phyloP scores from a whole-genome alignment of 2,888 invertebrate species.

The Drosophila ezoana region DNA sequence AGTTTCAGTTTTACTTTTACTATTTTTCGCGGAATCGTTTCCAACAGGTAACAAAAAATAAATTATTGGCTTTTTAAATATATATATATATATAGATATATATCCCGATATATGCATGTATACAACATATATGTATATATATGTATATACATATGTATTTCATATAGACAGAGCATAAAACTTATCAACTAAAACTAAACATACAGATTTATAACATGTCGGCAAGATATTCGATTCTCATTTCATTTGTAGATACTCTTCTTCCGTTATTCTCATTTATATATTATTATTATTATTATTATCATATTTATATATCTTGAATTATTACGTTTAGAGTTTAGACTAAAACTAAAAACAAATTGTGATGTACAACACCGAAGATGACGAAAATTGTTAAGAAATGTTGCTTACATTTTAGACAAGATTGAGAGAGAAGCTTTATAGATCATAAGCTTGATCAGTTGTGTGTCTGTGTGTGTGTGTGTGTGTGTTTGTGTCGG shows the following conservation, averaged over 20 bases:
- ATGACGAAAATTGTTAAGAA: slow-evolving; percentile 38
- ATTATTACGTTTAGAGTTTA: slow-evolving; percentile 49
- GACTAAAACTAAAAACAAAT: slow-evolving; percentile 74
- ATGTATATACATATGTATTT: slow-evolving; percentile 27
- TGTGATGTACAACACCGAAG: slow-evolving; percentile 77
- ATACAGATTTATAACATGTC: slow-evolving; percentile 77
- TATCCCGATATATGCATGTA: slow-evolving; percentile 28
- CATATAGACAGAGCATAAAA: slow-evolving; percentile 75
- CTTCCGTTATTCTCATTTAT: slow-evolving; percentile 20
- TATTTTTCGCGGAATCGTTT: slow-evolving; percentile 79
- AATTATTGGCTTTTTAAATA: slow-evolving; percentile 74
- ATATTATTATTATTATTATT: slow-evolving; percentile 24
- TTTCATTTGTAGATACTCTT: slow-evolving; percentile 40
- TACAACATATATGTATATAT: slow-evolving; percentile 29
- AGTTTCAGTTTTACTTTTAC: slow-evolving; percentile 70
- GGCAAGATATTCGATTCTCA: slow-evolving; percentile 77
- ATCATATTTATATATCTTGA: slow-evolving; percentile 41
- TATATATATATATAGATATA: slow-evolving; percentile 41
- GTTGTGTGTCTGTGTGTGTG: background rate
- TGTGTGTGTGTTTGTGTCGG: slow-evolving; percentile 3
- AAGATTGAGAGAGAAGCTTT: slow-evolving; percentile 9
- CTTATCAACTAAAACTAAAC: slow-evolving; percentile 66
- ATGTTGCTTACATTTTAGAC: slow-evolving; percentile 25
- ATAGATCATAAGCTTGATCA: slow-evolving; percentile 6
- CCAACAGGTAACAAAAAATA: slow-evolving; percentile 80